Evolutionary conservation across 2,888 invertebrate species (phyloP).

Genomic region (Andrena chrysosceles): DNA sequence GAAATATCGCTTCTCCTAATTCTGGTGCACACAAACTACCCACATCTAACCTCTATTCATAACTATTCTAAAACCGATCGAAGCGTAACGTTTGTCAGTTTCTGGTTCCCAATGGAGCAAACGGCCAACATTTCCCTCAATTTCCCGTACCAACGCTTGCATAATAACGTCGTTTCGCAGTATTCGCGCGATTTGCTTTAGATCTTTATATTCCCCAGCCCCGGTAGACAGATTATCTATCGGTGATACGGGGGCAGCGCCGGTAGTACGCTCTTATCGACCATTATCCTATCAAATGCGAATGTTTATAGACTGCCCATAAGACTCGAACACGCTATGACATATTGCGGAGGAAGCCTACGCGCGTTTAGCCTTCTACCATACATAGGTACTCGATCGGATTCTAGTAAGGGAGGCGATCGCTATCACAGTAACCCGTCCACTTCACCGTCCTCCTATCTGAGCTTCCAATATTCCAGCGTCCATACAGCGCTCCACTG

Average conservation of each 20-base stretch:
- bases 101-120: conserved; percentile 16
- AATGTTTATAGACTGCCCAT: conserved; percentile 51
- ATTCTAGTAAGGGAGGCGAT: conserved; percentile 7
- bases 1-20: too few relatives aligned
- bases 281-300: conserved; percentile 49
- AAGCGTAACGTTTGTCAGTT: not conserved
- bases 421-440: conserved; percentile 13
- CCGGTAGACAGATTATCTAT: conserved; percentile 33
- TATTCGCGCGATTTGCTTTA: conserved; percentile 31
- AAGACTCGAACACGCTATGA: conserved; percentile 24
- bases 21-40: not conserved
- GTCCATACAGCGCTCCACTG: not conserved
- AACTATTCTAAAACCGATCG: conserved; percentile 4
- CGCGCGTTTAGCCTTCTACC: conserved; percentile 11
- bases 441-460: conserved; percentile 23
- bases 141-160: not conserved
- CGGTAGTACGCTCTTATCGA: conserved; percentile 42
- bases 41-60: too few relatives aligned
- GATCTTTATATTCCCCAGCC: conserved; percentile 15
- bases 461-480: conserved; percentile 11
- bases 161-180: conserved; percentile 9
- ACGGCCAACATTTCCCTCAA: not conserved
- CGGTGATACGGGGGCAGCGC: conserved; percentile 14
- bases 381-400: not conserved
- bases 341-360: conserved; percentile 20